Percentiles rank a stretch among this genome's conserved stretches.
Conservation (phyloP, 2,797 vertebrate species). For the Myiothlypis coronata region DNA sequence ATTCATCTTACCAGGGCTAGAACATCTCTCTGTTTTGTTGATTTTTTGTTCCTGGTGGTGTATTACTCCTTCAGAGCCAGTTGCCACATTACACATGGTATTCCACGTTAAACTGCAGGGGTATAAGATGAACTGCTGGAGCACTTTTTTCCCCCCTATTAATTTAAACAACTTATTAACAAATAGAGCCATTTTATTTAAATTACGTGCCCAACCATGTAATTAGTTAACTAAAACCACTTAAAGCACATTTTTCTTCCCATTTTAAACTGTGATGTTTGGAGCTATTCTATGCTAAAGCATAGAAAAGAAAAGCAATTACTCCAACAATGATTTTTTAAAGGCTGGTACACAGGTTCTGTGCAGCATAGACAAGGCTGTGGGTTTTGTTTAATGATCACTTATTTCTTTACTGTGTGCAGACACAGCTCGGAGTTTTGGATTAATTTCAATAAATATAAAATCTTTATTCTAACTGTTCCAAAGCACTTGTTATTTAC, state of each 20-base stretch:
- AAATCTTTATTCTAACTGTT: slow-evolving; percentile 17
- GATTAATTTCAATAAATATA: slow-evolving; percentile 40
- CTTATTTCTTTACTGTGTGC: background rate
- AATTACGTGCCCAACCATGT: slow-evolving; percentile 16
- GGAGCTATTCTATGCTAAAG: background rate
- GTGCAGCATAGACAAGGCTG: background rate
- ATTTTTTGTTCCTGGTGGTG: background rate
- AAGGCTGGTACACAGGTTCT: background rate
- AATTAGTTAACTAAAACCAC: slow-evolving; percentile 52
- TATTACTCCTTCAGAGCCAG: background rate
- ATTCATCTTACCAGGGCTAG: background rate
- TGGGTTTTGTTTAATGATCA: slow-evolving; percentile 1
- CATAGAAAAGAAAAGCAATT: background rate
- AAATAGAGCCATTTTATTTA: slow-evolving; percentile 24
- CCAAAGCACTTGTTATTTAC: slow-evolving; percentile 33
- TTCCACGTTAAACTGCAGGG: background rate
- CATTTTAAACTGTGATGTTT: background rate
- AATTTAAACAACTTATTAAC: slow-evolving; percentile 58
- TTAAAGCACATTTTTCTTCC: slow-evolving; percentile 35
- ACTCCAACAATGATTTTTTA: background rate
- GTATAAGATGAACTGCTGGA: background rate
- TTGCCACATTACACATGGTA: background rate
- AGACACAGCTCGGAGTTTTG: background rate
- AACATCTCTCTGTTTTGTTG: background rate
- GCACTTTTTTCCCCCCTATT: background rate